Percentiles rank a stretch among this genome's conserved stretches.
Evolutionary conservation across 2,113 vertebrate genomes (phyloP).

Genomic region (Pavo muticus): DNA sequence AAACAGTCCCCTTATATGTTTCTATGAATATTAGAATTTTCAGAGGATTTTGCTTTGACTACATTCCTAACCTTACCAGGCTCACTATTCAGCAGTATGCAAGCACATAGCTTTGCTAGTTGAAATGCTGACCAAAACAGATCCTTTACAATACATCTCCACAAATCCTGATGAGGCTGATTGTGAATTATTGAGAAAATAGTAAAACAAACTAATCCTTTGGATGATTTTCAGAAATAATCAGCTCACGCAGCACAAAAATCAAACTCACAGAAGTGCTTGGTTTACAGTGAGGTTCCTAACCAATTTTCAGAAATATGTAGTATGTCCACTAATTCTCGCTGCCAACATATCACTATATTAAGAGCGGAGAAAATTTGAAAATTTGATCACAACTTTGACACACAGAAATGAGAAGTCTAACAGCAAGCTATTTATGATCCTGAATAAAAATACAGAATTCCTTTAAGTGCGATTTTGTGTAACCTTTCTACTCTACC

Average conservation of each 20-base stretch:
- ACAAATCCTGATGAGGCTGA: not conserved
- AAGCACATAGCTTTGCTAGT: not conserved
- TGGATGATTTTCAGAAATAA: not conserved
- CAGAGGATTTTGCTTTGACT: not conserved
- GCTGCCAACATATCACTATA: not conserved
- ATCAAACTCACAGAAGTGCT: not conserved
- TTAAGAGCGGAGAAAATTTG: not conserved
- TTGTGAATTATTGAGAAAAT: not conserved
- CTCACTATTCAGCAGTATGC: not conserved
- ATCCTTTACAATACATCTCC: not conserved
- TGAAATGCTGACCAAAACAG: not conserved
- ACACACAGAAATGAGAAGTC: not conserved
- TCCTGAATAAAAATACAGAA: not conserved
- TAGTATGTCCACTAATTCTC: not conserved
- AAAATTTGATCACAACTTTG: not conserved
- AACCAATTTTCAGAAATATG: not conserved
- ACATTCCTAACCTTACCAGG: not conserved
- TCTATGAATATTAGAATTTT: not conserved
- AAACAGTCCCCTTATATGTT: not conserved
- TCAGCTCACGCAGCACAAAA: not conserved
- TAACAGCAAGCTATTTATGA: not conserved
- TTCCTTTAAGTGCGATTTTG: not conserved
- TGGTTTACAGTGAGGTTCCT: not conserved
- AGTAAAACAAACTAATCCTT: not conserved
- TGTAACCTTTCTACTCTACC: not conserved